A percentile compares a stretch with the other conserved stretches of the same genome.
Evolutionary conservation across 2,113 vertebrate genomes (phyloP).

Genomic region (Meriones unguiculatus): DNA sequence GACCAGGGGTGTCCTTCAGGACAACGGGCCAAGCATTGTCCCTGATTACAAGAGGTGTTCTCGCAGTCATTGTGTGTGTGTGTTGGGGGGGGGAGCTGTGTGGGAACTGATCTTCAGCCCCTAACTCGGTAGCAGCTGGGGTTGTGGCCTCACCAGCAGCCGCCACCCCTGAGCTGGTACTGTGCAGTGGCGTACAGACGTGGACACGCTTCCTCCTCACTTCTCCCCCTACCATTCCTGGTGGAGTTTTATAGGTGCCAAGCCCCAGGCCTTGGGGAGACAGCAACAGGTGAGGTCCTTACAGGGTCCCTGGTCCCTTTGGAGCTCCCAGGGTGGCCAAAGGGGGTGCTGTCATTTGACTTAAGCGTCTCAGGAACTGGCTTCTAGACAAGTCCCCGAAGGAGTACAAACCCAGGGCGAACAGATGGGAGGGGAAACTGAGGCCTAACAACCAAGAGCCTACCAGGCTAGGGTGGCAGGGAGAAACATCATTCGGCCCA

Average conservation of each 20-base stretch:
- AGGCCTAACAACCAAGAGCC: background rate
- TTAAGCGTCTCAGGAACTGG: background rate
- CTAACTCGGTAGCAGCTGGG: background rate
- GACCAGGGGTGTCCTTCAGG: constrained; percentile 65
- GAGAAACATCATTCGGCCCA: too few species aligned
- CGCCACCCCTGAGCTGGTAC: background rate
- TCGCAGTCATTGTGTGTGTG: background rate
- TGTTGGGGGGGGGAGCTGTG: background rate
- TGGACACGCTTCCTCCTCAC: background rate
- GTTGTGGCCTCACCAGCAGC: background rate
- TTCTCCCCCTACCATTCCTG: background rate
- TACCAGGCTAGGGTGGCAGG: background rate
- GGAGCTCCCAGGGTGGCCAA: too few species aligned
- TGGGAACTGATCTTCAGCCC: constrained; percentile 23
- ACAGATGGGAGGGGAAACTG: background rate
- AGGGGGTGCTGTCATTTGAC: background rate
- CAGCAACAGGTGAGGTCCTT: background rate
- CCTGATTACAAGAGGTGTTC: constrained; percentile 41
- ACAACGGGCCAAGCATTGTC: constrained; percentile 67
- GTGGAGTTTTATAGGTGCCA: background rate
- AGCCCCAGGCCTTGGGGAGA: background rate
- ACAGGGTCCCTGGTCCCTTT: rapidly evolving
- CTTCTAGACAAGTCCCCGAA: background rate
- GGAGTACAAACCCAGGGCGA: background rate
- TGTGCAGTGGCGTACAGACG: rapidly evolving